Evolutionary conservation across 2,888 invertebrate genomes (phyloP).

Genomic region (Oxytorus armatus): DNA sequence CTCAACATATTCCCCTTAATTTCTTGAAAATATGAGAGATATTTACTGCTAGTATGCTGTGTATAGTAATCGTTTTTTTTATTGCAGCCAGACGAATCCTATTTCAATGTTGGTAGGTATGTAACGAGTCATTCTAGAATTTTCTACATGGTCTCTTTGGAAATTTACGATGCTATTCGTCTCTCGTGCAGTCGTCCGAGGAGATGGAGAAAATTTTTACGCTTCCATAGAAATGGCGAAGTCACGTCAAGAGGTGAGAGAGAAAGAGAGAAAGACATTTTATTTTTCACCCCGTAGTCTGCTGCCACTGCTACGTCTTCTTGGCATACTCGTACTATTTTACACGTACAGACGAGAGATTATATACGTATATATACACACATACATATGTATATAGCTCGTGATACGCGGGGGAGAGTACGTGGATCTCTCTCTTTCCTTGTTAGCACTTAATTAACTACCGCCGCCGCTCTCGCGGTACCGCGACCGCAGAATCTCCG

Average conservation of each 20-base stretch:
- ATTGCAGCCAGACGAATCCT: neutral
- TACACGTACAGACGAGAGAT: slow-evolving; percentile 38
- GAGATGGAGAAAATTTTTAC: slow-evolving; percentile 42
- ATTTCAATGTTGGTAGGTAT: neutral
- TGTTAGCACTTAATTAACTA: slow-evolving; percentile 83
- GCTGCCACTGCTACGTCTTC: too few relatives aligned
- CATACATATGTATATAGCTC: slow-evolving; percentile 12
- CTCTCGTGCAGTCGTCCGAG: slow-evolving; percentile 7
- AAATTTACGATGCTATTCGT: slow-evolving; percentile 14
- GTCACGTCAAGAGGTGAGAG: slow-evolving; percentile 1
- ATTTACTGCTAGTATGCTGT: neutral
- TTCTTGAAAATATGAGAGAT: neutral
- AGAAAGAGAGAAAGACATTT: slow-evolving; percentile 37
- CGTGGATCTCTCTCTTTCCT: slow-evolving; percentile 77
- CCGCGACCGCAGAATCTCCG: slow-evolving; percentile 69
- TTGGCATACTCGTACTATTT: slow-evolving; percentile 52
- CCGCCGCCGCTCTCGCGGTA: slow-evolving; percentile 71
- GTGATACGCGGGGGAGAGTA: slow-evolving; percentile 63
- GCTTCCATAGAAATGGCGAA: slow-evolving; percentile 36
- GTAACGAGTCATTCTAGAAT: slow-evolving; percentile 14
- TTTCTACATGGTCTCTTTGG: slow-evolving; percentile 8
- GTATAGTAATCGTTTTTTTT: slow-evolving; percentile 2
- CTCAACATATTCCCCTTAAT: neutral
- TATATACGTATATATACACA: slow-evolving; percentile 12
- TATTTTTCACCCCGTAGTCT: slow-evolving; percentile 23